phyloP scores from a whole-genome alignment of 2,797 vertebrate genomes.

The Cebuella pygmaea region DNA sequence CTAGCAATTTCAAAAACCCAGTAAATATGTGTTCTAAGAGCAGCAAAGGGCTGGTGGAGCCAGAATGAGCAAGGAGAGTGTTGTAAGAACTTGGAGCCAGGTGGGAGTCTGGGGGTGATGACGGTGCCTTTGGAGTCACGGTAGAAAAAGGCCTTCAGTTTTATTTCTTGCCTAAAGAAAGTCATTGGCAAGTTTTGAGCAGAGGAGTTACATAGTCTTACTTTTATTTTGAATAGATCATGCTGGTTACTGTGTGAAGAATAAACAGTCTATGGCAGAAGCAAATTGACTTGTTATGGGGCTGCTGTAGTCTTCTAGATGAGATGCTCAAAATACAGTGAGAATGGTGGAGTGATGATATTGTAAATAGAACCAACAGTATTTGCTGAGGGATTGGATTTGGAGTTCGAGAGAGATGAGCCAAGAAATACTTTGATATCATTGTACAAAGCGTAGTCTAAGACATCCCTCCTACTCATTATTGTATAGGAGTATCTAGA shows the following conservation, averaged over 20 bases:
- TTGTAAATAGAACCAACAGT: not conserved
- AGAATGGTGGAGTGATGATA: not conserved
- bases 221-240: conserved; percentile 10
- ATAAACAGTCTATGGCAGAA: not conserved
- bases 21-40: not conserved
- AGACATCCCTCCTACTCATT: not conserved
- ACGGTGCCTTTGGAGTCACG: not conserved
- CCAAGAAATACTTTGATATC: not conserved
- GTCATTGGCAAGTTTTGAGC: not conserved
- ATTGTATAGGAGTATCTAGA: not conserved
- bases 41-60: not conserved
- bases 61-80: not conserved
- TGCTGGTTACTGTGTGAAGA: not conserved
- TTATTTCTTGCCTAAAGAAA: not conserved
- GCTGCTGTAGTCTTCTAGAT: not conserved
- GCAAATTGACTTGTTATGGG: not conserved
- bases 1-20: not conserved
- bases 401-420: not conserved
- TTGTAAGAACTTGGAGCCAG: not conserved
- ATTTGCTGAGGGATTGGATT: not conserved
- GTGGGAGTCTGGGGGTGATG: not conserved
- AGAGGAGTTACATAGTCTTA: not conserved
- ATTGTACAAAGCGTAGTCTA: not conserved
- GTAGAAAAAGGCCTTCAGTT: not conserved
- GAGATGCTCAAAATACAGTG: not conserved